These are phyloP conservation scores for Eublepharis macularius DNA, from an alignment of 2,113 vertebrate genomes.

Conservation along the genomic window DNA sequence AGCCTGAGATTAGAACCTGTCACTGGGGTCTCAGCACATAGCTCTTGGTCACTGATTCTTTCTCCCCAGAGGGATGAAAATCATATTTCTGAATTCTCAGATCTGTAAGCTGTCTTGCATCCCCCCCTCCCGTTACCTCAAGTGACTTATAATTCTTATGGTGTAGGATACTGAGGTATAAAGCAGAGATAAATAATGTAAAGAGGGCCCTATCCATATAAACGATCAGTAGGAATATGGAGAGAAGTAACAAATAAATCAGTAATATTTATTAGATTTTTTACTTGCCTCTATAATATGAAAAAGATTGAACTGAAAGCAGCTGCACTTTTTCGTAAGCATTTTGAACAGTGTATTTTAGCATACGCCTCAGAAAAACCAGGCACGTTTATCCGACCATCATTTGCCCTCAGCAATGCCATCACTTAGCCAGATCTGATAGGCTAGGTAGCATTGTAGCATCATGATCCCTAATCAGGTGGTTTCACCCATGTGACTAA, in stretches of 20 bases:
- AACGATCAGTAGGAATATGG: not conserved
- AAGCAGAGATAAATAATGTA: not conserved
- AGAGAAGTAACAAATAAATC: no score
- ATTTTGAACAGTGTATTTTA: not conserved
- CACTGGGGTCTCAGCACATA: not conserved
- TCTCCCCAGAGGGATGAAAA: not conserved
- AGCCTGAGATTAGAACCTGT: not conserved
- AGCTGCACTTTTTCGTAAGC: not conserved
- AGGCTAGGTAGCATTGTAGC: no score
- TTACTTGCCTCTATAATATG: not conserved
- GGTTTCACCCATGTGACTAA: no score
- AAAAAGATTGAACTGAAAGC: not conserved
- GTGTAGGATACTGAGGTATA: not conserved
- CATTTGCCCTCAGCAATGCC: not conserved
- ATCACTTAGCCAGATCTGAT: no score
- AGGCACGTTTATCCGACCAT: no score
- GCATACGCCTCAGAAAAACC: no score
- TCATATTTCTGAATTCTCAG: not conserved
- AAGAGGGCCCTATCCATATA: not conserved
- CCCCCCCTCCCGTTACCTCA: not conserved
- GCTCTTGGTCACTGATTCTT: not conserved
- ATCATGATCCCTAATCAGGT: no score
- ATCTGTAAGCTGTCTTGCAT: not conserved
- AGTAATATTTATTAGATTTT: no score
- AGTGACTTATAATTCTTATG: not conserved